Conservation (phyloP, 2,888 invertebrate genomes). For the Parapristionchus giblindavisi region DNA sequence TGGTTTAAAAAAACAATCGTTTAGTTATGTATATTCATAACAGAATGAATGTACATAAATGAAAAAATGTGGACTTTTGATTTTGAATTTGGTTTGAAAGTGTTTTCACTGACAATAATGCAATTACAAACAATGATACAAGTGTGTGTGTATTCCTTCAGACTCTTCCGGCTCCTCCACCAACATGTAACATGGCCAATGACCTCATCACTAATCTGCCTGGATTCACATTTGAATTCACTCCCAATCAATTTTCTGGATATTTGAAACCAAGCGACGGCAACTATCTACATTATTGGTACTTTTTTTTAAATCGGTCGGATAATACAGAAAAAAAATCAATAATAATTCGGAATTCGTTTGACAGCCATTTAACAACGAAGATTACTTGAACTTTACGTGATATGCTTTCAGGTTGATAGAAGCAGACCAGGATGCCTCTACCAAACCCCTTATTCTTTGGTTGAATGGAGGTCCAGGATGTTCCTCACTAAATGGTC, state of each 20-base stretch:
- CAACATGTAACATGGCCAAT: not conserved
- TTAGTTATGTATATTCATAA: too few relatives aligned
- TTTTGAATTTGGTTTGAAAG: too few relatives aligned
- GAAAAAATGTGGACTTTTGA: too few relatives aligned
- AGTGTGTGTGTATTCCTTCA: too few relatives aligned
- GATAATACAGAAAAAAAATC: not conserved
- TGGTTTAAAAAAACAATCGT: too few relatives aligned
- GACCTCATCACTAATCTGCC: constrained; percentile 68
- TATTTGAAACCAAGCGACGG: constrained; percentile 62
- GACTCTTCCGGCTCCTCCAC: constrained; percentile 17
- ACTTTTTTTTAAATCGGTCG: constrained; percentile 39
- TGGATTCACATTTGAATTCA: constrained; percentile 59
- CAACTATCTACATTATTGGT: constrained; percentile 70
- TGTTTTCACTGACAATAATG: too few relatives aligned
- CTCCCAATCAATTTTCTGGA: constrained; percentile 73
- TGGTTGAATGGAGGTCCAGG: constrained; percentile 63
- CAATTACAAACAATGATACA: too few relatives aligned
- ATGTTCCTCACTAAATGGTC: constrained; percentile 49
- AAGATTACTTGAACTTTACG: too few relatives aligned
- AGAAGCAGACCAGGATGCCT: constrained; percentile 6
- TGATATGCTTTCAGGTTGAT: constrained; percentile 23
- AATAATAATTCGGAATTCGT: too few relatives aligned
- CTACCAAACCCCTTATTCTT: constrained; percentile 57
- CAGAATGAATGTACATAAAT: too few relatives aligned
- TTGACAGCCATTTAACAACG: too few relatives aligned